A percentile compares a stretch with the other conserved stretches of the same genome.
phyloP scores from a whole-genome alignment of 2,797 vertebrate genomes.

The Miichthys miiuy region DNA sequence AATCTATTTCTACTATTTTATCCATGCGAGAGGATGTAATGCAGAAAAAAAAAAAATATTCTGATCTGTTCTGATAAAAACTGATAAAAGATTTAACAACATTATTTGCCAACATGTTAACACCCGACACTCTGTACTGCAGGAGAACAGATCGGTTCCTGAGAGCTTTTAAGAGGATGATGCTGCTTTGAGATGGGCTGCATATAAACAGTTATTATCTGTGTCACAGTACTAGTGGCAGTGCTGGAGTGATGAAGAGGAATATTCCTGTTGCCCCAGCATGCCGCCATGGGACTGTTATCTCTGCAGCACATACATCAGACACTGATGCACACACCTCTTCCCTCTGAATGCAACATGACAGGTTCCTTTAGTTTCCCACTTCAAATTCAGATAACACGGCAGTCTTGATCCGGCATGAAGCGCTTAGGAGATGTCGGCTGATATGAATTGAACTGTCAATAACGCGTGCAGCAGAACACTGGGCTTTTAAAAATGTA shows the following conservation, averaged over 20 bases:
- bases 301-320: slow-evolving; percentile 80
- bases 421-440: slow-evolving; percentile 80
- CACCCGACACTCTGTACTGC: slow-evolving; percentile 20
- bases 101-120: slow-evolving; percentile 52
- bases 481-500: slow-evolving; percentile 67
- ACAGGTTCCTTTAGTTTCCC: slow-evolving; percentile 80
- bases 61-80: slow-evolving; percentile 24
- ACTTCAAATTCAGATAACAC: slow-evolving; percentile 78
- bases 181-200: slow-evolving; percentile 66
- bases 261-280: slow-evolving; percentile 69
- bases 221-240: slow-evolving; percentile 70
- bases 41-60: slow-evolving; percentile 1
- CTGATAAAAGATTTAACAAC: slow-evolving; percentile 49
- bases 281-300: slow-evolving; percentile 74
- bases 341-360: slow-evolving; percentile 81
- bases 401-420: slow-evolving; percentile 72
- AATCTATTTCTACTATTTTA: background rate
- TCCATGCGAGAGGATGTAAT: background rate
- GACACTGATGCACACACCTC: slow-evolving; percentile 71
- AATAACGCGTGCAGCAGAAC: slow-evolving; percentile 67
- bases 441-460: slow-evolving; percentile 83
- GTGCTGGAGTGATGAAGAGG: slow-evolving; percentile 72
- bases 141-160: slow-evolving; percentile 53
- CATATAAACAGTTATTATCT: slow-evolving; percentile 74
- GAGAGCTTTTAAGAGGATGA: slow-evolving; percentile 64